Evolutionary conservation across 1,140 invertebrate species (phyloP), one percentile per base, ranked within the genome.

Genomic region (Dreissena polymorpha): DNA sequence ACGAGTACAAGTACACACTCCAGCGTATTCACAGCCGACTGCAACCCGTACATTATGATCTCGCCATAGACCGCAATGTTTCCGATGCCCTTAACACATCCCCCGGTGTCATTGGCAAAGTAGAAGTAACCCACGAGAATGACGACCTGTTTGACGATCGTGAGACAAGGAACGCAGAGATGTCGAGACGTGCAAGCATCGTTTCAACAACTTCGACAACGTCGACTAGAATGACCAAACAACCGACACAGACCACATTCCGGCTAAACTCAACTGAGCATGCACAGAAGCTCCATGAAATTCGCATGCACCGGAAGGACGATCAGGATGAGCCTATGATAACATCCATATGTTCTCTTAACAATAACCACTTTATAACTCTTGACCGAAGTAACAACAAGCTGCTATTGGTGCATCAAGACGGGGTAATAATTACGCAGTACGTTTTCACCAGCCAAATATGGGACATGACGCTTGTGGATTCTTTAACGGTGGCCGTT

Each of bases 391-490:
- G 49, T 51, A 83, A 83, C 23, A 77, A 83, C 25, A 83, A 83
- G 49, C 8, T 83, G 25, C 25, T 77, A 16, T 55, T 83, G 49
- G 73, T 76, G 18, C 73, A 70, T 27, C 72, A 76, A 60, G 72
- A 83, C 50, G 73, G 81, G 18, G 49, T 39, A 10, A 57, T 68
- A 25, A 29, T 83, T 10, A 77, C 74, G 50, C 72, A 75, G 49
- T 83, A 83, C 27, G 81, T 83, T 7, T 83, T 83, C 50, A 83
- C 81, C 10, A 76, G 53, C 29, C 73, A 77, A 23, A 77, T 83
- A 23, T 83, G 81, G 81, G 81, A 83, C 55, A 83, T 83, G 81
- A 23, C 81, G 23, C 60, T 83, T 53, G 49, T 83, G 23, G 81
- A 83, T 57, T 16, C 39, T 2, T 21, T 77, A 18, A 83, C 81